These are phyloP conservation scores for Lacanobia oleracea DNA, from an alignment of 2,888 invertebrate species.

Conservation along the genomic window DNA sequence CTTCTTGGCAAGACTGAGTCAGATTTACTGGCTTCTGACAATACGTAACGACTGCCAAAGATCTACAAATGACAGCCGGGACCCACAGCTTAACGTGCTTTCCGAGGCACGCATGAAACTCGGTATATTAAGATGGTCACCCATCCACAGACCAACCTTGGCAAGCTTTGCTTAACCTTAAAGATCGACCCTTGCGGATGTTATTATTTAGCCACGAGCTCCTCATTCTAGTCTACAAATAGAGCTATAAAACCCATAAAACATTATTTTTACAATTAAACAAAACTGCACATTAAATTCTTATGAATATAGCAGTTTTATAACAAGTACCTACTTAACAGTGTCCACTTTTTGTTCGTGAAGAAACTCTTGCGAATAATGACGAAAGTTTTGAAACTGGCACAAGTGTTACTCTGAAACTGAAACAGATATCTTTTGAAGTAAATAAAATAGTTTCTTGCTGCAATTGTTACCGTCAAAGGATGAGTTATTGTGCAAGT, in stretches of 20 bases:
- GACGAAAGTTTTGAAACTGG: slow-evolving; percentile 33
- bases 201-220: too few species aligned
- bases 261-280: not conserved
- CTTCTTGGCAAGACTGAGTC: too few species aligned
- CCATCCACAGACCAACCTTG: too few species aligned
- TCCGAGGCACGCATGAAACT: too few species aligned
- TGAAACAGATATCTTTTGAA: slow-evolving; percentile 32
- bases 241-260: not conserved
- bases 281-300: not conserved
- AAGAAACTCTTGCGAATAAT: slow-evolving; percentile 39
- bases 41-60: too few species aligned
- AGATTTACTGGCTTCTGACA: too few species aligned
- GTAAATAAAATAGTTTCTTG: slow-evolving; percentile 29
- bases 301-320: slow-evolving; percentile 12
- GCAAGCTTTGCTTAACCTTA: too few species aligned
- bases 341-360: slow-evolving; percentile 4
- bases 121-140: too few species aligned
- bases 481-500: slow-evolving; percentile 17
- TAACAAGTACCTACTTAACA: slow-evolving; percentile 1
- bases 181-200: too few species aligned
- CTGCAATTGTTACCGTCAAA: slow-evolving; percentile 27
- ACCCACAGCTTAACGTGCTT: too few species aligned
- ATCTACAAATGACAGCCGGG: too few species aligned
- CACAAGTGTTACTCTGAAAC: slow-evolving; percentile 16
- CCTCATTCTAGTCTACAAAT: too few species aligned